Evolutionary conservation across 2,113 vertebrate genomes (phyloP).

Genomic region (Centrocercus urophasianus): DNA sequence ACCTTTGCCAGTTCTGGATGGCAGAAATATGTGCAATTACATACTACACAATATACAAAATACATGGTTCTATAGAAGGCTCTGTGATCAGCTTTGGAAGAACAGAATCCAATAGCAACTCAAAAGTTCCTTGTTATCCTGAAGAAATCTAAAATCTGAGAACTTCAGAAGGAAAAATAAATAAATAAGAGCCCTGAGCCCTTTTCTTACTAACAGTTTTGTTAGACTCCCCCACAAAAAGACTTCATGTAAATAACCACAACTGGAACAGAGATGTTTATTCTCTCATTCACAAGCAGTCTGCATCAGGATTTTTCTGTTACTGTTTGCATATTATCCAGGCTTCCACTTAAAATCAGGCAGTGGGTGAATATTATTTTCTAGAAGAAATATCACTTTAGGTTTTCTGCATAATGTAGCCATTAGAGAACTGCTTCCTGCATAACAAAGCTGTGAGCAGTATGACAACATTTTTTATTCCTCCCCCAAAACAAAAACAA

Average conservation of each 20-base stretch:
- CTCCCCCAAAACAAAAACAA: background rate
- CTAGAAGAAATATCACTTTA: background rate
- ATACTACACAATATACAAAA: background rate
- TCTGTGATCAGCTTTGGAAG: background rate
- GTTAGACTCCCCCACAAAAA: background rate
- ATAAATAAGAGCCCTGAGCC: background rate
- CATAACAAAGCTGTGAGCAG: background rate
- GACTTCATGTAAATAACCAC: background rate
- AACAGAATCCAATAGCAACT: background rate
- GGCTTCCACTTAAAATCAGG: background rate
- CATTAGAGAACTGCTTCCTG: background rate
- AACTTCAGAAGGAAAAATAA: background rate
- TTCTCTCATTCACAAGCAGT: background rate
- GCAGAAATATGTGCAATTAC: background rate
- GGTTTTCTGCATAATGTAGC: background rate
- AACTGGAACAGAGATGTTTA: background rate
- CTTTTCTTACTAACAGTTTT: background rate
- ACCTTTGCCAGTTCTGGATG: background rate
- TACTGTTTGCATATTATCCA: background rate
- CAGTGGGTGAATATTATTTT: background rate
- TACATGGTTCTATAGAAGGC: background rate
- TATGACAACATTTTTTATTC: background rate
- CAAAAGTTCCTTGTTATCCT: background rate
- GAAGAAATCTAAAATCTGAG: background rate
- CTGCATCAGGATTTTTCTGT: background rate